Evolutionary conservation across 1,140 invertebrate genomes (phyloP).

Genomic region (Sinonovacula constricta): DNA sequence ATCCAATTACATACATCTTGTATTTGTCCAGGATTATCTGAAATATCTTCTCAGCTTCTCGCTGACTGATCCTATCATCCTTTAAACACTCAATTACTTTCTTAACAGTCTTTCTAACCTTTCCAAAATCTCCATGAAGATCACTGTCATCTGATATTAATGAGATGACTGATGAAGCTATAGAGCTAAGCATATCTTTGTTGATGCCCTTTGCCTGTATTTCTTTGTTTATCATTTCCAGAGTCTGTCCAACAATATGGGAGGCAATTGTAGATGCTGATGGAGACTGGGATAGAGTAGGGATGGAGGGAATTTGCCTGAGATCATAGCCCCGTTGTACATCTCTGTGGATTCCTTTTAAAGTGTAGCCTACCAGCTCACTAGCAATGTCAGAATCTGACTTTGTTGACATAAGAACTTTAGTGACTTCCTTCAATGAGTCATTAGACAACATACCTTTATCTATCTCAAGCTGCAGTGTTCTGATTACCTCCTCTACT

Average conservation of each 20-base stretch:
- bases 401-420: conserved; percentile 31
- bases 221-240: conserved; percentile 29
- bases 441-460: conserved; percentile 29
- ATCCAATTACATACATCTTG: conserved; percentile 10
- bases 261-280: conserved; percentile 44
- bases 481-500: conserved; percentile 32
- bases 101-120: conserved; percentile 17
- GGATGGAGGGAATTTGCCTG: conserved; percentile 6
- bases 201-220: conserved; percentile 25
- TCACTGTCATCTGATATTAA: conserved; percentile 9
- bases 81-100: conserved; percentile 30
- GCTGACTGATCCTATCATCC: conserved; percentile 10
- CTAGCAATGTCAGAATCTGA: conserved; percentile 26
- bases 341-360: conserved; percentile 17
- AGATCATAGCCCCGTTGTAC: conserved; percentile 1
- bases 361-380: conserved; percentile 1
- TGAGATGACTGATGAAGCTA: conserved; percentile 29
- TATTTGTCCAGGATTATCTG: conserved; percentile 38
- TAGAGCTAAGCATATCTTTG: conserved; percentile 14
- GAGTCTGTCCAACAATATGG: conserved; percentile 24
- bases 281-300: conserved; percentile 2
- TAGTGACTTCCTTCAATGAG: conserved; percentile 35
- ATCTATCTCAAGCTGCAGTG: conserved; percentile 36
- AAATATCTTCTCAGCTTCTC: conserved; percentile 31
- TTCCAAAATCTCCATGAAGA: conserved; percentile 8